Conservation (phyloP, 30 jellyfish, hydroid and myxozoan genomes). For the Aurelia aurita region DNA sequence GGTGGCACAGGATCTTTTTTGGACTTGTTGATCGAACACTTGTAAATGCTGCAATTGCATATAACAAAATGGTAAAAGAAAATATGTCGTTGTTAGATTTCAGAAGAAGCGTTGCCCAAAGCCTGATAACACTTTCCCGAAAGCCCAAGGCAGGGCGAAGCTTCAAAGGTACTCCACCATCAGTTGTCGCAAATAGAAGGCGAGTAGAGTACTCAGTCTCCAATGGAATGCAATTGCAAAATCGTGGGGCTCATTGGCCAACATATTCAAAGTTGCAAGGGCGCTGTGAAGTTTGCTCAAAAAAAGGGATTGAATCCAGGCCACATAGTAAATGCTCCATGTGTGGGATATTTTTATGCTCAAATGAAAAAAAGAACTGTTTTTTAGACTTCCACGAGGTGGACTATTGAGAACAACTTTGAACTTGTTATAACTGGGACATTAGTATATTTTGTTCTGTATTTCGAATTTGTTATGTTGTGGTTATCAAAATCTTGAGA, state of each 20-base stretch:
- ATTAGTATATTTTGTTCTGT: too few relatives aligned
- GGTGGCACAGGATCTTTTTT: conserved; percentile 87
- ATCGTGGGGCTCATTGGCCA: conserved; percentile 70
- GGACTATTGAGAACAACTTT: too few relatives aligned
- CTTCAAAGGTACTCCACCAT: conserved; percentile 17
- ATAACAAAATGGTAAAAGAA: conserved; percentile 20
- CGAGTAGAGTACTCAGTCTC: conserved; percentile 31
- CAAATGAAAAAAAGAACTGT: too few relatives aligned
- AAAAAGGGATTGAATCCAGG: conserved; percentile 46
- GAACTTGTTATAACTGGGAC: too few relatives aligned
- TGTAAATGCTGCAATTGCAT: conserved; percentile 74
- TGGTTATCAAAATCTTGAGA: too few relatives aligned
- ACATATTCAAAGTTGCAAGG: conserved; percentile 48
- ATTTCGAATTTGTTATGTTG: too few relatives aligned
- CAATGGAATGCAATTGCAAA: conserved; percentile 49
- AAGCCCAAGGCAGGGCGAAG: conserved; percentile 75
- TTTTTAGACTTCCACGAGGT: too few relatives aligned
- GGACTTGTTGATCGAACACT: conserved; percentile 80
- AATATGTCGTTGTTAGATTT: conserved; percentile 33
- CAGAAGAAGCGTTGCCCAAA: conserved; percentile 63
- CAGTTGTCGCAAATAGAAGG: conserved; percentile 48
- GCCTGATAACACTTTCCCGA: conserved; percentile 43
- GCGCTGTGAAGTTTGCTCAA: conserved; percentile 85
- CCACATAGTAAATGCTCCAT: conserved; percentile 39
- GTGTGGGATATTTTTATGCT: too few relatives aligned